Percentiles rank a stretch among this genome's conserved stretches.
Conservation (phyloP, 1,140 invertebrate genomes). For the Drosophila paulistorum region DNA sequence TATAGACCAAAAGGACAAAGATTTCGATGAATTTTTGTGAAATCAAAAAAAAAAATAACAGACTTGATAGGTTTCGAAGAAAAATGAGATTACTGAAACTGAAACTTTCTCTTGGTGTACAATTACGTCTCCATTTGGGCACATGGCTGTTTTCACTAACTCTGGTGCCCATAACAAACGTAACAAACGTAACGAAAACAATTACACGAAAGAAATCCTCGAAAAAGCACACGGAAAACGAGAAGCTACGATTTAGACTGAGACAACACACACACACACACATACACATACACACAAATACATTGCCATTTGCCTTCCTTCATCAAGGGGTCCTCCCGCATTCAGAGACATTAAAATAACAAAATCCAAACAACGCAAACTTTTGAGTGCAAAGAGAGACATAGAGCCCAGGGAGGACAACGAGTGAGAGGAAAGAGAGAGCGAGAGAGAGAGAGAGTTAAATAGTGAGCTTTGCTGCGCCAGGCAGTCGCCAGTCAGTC, state of each 20-base stretch:
- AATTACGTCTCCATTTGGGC: constrained; percentile 69
- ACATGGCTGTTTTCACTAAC: constrained; percentile 44
- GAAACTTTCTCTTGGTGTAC: constrained; percentile 56
- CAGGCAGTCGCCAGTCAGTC: constrained; percentile 62
- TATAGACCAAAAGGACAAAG: too few species aligned
- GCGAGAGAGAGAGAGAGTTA: constrained; percentile 12
- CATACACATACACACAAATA: background rate
- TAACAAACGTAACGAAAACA: constrained; percentile 78
- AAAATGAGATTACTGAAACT: too few species aligned
- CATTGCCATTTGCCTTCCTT: background rate
- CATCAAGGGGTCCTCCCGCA: background rate
- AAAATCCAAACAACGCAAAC: constrained; percentile 80
- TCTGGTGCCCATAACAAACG: constrained; percentile 74
- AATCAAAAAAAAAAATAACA: too few species aligned
- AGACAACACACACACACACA: constrained; percentile 28
- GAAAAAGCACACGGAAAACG: constrained; percentile 68
- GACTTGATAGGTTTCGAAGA: too few species aligned
- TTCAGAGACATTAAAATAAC: constrained; percentile 70
- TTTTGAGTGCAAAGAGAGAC: constrained; percentile 70
- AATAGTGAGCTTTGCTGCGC: constrained; percentile 37
- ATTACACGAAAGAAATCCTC: constrained; percentile 77
- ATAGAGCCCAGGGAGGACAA: constrained; percentile 14
- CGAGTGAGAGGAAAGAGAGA: constrained; percentile 20
- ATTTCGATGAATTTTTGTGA: too few species aligned
- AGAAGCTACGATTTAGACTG: constrained; percentile 30